phyloP scores from a whole-genome alignment of 1,140 invertebrate genomes.

The Magallana ariakensis region DNA sequence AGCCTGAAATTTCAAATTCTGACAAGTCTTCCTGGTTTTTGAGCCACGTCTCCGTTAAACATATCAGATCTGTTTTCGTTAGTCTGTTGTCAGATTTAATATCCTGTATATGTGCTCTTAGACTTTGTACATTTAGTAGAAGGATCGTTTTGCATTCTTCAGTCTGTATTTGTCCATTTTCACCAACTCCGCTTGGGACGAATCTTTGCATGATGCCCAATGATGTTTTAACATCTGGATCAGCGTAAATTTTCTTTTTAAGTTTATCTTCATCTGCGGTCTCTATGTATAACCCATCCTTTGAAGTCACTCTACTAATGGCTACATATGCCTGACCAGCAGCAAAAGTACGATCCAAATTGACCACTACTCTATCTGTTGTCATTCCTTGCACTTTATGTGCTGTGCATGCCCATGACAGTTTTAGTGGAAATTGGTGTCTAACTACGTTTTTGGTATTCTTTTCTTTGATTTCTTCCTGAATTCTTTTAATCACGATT shows the following conservation, averaged over 20 bases:
- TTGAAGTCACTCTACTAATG: conserved; percentile 36
- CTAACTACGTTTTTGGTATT: background rate
- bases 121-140: conserved; percentile 27
- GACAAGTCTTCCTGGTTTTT: background rate
- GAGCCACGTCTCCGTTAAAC: conserved; percentile 42
- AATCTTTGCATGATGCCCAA: background rate
- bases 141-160: background rate
- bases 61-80: conserved; percentile 4
- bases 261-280: background rate
- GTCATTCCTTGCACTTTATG: conserved; percentile 42
- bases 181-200: background rate
- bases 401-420: no score
- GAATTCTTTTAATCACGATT: background rate
- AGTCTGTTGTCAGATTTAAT: background rate
- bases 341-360: conserved; percentile 37
- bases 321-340: conserved; percentile 45
- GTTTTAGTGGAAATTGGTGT: no score
- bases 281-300: conserved; percentile 29
- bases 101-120: conserved; percentile 3
- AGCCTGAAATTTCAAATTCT: background rate
- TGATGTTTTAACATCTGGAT: background rate
- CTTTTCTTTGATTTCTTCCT: conserved; percentile 20
- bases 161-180: background rate
- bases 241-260: conserved; percentile 8
- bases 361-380: conserved; percentile 20